These are phyloP conservation scores for Pteropus alecto DNA, from an alignment of 2,113 vertebrate species.

Conservation along the genomic window DNA sequence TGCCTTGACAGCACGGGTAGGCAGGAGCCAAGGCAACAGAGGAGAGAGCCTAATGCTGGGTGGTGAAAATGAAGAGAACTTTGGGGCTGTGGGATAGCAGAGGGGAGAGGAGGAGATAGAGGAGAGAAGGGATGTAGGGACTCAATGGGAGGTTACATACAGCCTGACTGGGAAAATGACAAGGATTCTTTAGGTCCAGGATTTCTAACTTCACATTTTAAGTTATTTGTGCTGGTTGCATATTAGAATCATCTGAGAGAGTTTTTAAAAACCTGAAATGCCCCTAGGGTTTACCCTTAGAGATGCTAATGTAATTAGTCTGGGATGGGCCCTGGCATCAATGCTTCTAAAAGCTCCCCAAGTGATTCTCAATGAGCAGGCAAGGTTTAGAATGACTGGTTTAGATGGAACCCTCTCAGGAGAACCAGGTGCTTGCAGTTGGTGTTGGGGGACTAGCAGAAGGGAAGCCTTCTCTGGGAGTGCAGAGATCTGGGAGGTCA, in stretches of 20 bases:
- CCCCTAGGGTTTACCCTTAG: not conserved
- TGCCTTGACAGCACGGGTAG: slow-evolving; percentile 13
- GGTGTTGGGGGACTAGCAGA: not conserved
- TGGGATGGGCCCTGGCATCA: not conserved
- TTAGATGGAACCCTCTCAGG: not conserved
- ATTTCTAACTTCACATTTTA: not conserved
- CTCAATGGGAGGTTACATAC: not conserved
- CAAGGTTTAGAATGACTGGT: not conserved
- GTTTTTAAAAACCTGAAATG: not conserved
- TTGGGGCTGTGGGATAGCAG: not conserved
- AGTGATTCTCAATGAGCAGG: slow-evolving; percentile 7
- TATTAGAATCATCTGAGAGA: not conserved
- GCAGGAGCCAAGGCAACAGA: slow-evolving; percentile 24
- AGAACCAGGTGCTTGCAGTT: not conserved
- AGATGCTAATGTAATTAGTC: not conserved
- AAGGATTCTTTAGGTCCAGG: not conserved
- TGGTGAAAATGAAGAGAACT: not conserved
- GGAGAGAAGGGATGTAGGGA: not conserved
- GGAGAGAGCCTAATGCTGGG: not conserved
- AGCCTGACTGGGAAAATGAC: slow-evolving; percentile 24
- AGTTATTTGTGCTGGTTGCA: not conserved
- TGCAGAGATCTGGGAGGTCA: not conserved
- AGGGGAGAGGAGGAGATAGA: not conserved
- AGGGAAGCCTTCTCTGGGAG: not conserved
- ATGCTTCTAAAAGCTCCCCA: not conserved